Evolutionary conservation across 2,113 vertebrate species (phyloP).

Genomic region (Cacatua alba): DNA sequence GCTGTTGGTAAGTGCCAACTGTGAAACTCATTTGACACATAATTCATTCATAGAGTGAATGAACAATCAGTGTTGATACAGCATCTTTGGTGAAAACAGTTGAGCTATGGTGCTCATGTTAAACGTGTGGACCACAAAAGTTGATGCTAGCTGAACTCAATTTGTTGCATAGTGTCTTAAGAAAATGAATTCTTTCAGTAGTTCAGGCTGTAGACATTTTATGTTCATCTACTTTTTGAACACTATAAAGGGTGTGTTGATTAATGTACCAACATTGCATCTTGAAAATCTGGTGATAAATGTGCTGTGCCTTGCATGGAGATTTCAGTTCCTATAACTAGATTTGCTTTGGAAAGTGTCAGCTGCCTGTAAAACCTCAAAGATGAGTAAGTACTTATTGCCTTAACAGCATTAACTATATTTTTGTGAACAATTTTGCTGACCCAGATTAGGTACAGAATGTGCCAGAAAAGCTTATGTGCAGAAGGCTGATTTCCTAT

Average conservation of each 20-base stretch:
- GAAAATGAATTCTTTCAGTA: neutral
- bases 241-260: fast-evolving
- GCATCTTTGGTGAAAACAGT: neutral
- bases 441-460: fast-evolving
- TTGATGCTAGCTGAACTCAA: neutral
- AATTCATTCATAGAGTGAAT: neutral
- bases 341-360: neutral
- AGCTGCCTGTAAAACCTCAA: neutral
- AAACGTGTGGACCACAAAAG: neutral
- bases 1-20: neutral
- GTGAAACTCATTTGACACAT: neutral
- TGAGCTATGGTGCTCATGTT: neutral
- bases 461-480: neutral
- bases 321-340: neutral
- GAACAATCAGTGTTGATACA: neutral
- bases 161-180: neutral
- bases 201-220: neutral
- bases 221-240: neutral
- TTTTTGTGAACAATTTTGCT: neutral
- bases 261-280: fast-evolving
- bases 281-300: neutral
- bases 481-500: neutral
- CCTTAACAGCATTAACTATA: fast-evolving
- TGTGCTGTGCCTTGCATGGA: neutral
- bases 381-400: fast-evolving